A percentile compares a stretch with the other conserved stretches of the same genome.
These are phyloP conservation scores for Tyria jacobaeae DNA, from an alignment of 2,888 invertebrate genomes.

Conservation along the genomic window DNA sequence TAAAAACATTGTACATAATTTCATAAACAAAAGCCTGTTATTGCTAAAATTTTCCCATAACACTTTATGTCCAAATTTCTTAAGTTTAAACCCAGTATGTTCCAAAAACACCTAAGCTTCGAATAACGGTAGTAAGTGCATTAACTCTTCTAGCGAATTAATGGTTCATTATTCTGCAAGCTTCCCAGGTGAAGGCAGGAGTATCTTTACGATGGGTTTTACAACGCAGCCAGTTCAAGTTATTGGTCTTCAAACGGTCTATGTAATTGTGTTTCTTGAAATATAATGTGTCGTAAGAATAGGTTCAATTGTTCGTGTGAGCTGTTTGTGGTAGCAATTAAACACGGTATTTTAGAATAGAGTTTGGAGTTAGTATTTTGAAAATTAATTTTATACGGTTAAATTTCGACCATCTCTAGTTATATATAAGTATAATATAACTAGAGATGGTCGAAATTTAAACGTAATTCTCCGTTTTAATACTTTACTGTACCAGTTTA, in stretches of 20 bases:
- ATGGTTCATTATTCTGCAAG: constrained; percentile 49
- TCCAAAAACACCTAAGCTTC: constrained; percentile 35
- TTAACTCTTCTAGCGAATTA: constrained; percentile 48
- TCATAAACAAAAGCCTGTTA: too few species aligned
- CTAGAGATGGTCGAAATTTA: too few species aligned
- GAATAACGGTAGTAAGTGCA: constrained; percentile 37
- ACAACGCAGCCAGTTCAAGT: constrained; percentile 43
- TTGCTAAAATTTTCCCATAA: not conserved
- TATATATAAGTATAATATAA: too few species aligned
- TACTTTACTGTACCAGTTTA: too few species aligned
- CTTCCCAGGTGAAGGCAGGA: constrained; percentile 31
- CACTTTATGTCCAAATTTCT: not conserved
- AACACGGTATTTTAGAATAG: constrained; percentile 14
- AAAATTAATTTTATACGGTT: too few species aligned
- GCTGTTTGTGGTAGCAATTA: constrained; percentile 20
- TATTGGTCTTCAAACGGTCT: constrained; percentile 44
- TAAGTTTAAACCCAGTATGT: constrained; percentile 5
- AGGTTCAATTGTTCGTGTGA: constrained; percentile 22
- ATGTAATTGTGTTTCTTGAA: constrained; percentile 50
- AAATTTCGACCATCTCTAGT: too few species aligned
- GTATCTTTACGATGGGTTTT: constrained; percentile 51
- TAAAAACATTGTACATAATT: too few species aligned
- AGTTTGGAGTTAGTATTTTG: not conserved
- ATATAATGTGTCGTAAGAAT: constrained; percentile 38
- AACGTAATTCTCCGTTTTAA: too few species aligned